Base-by-base conservation (phyloP, 2,797 vertebrate genomes). In the Chelmon rostratus region DNA sequence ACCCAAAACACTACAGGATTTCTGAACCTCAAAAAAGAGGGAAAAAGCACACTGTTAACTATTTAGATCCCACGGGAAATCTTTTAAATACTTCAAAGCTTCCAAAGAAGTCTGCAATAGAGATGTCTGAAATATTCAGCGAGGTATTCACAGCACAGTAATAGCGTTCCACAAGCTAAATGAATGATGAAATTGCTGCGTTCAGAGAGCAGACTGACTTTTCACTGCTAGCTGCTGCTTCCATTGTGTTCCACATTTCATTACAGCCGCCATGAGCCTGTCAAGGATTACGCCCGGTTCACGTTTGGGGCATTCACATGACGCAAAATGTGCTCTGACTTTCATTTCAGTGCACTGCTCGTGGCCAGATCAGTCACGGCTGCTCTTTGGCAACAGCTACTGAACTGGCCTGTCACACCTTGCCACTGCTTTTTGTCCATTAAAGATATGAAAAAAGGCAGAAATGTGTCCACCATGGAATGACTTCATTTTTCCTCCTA, bases 101-200 rank as follows among this genome's bases (percentile, higher is more conserved):
- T 74, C 3, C 1, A 76, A 68, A 81, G n/a, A 68, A 40, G 42
- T n/a, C 59, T 62, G 79, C 57, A 84, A 86, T 9, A 56, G 68
- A 76, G 66, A 57, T 52, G 58, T 73, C 59, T 88, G 74, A 88
- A 91, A 87, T 87, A 89, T 88, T 90, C 86, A 86, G 46, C 1
- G 11, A 83, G 68, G 46, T 80, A 78, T 80, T 89, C 81, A 66
- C 56, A 68, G 79, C 35, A 37, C 33, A 47, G 67, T 69, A 79
- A 88, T 72, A 33, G 83, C 57, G 63, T 88, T 86, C 52, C 33
- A 68, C 47, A 59, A 53, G 67, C 58, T 70, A 76, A 77, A 82
- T 74, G 28, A 50, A 73, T 49, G 64, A 85, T 69, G 70, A 80
- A 83, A 85, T 33, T 57, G 73, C 57, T 69, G 75, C 71, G 76